Percentiles rank a stretch among this genome's conserved stretches.
Conservation (phyloP, 2,113 vertebrate genomes). For the Neodon shergylaensis region DNA sequence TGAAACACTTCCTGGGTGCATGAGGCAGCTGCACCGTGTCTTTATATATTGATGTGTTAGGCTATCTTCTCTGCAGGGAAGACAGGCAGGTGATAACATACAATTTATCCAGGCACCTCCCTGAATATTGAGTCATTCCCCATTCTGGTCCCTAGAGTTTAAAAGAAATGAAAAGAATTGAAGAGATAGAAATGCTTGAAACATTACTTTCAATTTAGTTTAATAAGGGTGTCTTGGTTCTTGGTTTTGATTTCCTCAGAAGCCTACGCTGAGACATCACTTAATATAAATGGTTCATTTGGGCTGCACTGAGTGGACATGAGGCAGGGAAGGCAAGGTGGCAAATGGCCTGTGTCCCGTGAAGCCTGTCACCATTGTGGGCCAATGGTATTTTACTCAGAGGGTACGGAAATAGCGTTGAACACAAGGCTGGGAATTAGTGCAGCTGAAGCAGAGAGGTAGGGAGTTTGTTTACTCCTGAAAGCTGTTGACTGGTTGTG, state of each 20-base stretch:
- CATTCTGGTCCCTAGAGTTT: not conserved
- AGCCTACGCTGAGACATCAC: not conserved
- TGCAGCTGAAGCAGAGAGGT: not conserved
- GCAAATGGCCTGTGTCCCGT: not conserved
- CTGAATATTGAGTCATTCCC: not conserved
- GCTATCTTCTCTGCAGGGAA: constrained; percentile 38
- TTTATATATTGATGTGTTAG: constrained; percentile 23
- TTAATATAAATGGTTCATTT: not conserved
- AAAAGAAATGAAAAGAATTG: constrained; percentile 34
- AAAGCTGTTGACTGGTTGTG: not conserved
- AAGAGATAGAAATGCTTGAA: not conserved
- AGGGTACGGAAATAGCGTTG: not conserved
- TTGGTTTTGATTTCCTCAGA: not conserved
- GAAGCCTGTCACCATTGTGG: not conserved
- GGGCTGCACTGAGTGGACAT: not conserved
- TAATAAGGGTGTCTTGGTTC: not conserved
- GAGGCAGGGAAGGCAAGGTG: not conserved
- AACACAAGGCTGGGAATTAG: not conserved
- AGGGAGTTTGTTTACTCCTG: not conserved
- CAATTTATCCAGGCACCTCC: constrained; percentile 14
- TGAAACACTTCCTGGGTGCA: constrained; percentile 16
- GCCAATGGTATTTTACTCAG: not conserved
- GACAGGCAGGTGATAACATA: not conserved
- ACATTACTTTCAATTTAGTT: constrained; percentile 49
- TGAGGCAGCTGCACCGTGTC: not conserved